A percentile compares a stretch with the other conserved stretches of the same genome.
Conservation (phyloP, 2,113 vertebrate species). For the Podarcis cretensis region DNA sequence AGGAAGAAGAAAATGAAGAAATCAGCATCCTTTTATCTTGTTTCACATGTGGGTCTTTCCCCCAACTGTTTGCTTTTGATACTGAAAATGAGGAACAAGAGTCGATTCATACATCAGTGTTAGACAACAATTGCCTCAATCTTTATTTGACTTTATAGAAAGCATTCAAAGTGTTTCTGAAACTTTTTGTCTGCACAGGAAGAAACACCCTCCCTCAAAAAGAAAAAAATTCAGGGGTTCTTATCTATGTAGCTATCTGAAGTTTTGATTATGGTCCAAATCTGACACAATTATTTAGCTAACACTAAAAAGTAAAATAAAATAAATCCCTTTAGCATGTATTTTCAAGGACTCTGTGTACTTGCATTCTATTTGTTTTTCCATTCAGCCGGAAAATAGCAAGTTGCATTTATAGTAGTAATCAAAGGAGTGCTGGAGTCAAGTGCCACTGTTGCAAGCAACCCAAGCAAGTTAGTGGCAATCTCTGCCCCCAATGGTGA, state of each 20-base stretch:
- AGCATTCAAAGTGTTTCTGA: conserved; percentile 30
- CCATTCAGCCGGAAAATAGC: conserved; percentile 33
- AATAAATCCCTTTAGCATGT: conserved; percentile 2
- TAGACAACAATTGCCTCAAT: conserved; percentile 53
- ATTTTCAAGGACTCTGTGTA: conserved; percentile 14
- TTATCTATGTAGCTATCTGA: conserved; percentile 11
- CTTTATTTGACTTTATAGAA: conserved; percentile 34
- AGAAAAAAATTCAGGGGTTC: too few species aligned
- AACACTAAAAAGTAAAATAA: not conserved
- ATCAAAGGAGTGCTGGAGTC: conserved; percentile 13
- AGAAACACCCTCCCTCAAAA: too few species aligned
- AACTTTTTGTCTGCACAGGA: too few species aligned
- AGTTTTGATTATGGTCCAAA: not conserved
- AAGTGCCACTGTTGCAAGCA: conserved; percentile 40
- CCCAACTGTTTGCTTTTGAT: conserved; percentile 51
- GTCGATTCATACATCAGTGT: conserved; percentile 47
- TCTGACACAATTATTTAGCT: conserved; percentile 18
- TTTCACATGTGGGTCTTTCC: conserved; percentile 66
- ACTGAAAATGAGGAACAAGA: conserved; percentile 63
- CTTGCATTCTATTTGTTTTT: conserved; percentile 26
- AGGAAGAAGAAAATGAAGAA: conserved; percentile 33
- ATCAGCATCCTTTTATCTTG: conserved; percentile 73
- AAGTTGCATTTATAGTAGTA: conserved; percentile 1
- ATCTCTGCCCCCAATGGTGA: conserved; percentile 51
- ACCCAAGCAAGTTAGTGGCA: conserved; percentile 49